These are phyloP conservation scores for Ramazzottius varieornatus DNA, from an alignment of 2,888 invertebrate species.

Conservation along the genomic window DNA sequence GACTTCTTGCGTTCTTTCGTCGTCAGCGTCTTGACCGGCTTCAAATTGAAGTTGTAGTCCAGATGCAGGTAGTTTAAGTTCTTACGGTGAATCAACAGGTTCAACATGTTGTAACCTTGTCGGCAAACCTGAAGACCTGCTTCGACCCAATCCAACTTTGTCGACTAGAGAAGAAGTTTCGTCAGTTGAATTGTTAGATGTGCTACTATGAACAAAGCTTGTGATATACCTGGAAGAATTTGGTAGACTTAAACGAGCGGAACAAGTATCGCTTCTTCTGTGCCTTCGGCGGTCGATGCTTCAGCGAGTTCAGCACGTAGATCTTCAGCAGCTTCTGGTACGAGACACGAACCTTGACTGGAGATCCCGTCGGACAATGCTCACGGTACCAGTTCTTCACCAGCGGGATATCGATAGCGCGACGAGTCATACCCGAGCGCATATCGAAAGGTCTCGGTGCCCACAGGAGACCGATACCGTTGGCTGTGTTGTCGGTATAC, in stretches of 20 bases:
- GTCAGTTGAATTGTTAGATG: too few relatives aligned
- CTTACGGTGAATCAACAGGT: constrained; percentile 89
- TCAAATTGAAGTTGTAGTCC: constrained; percentile 98
- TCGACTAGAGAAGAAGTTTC: too few relatives aligned
- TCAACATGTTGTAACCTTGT: constrained; percentile 98
- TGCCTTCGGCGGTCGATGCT: constrained; percentile 87
- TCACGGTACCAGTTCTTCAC: constrained; percentile 85
- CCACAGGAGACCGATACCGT: constrained; percentile 86
- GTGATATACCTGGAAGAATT: constrained; percentile 84
- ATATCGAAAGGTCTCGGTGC: constrained; percentile 92
- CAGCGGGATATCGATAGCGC: constrained; percentile 85
- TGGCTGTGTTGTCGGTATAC: constrained; percentile 94
- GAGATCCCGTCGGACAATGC: constrained; percentile 40
- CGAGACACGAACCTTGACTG: constrained; percentile 94
- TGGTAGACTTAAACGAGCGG: constrained; percentile 95
- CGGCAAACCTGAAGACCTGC: constrained; percentile 86
- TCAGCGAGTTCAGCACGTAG: constrained; percentile 84
- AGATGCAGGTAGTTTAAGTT: constrained; percentile 96
- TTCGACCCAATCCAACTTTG: constrained; percentile 97
- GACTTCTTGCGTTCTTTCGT: constrained; percentile 37
- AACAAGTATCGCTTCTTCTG: constrained; percentile 95
- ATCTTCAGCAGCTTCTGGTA: constrained; percentile 96
- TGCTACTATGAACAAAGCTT: too few relatives aligned
- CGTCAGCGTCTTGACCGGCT: constrained; percentile 94
- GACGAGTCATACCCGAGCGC: constrained; percentile 66